Base-by-base conservation (phyloP, 1,140 invertebrate species). In the Venturia canescens region DNA sequence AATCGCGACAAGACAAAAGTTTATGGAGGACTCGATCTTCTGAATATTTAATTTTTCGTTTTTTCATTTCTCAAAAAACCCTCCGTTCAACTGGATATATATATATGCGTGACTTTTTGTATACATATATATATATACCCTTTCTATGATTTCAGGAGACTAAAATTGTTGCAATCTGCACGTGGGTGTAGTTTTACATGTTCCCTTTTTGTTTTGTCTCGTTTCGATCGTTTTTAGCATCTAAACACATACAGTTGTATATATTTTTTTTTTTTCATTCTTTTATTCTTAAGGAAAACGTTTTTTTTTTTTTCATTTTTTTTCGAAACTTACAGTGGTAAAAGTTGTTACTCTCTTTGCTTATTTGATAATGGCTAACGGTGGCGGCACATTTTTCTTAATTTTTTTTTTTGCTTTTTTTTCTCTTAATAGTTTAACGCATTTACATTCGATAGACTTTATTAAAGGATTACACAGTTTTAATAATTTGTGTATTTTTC, bases 371-470 rank as follows among this genome's bases (percentile, higher is more conserved):
- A 63, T 21, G 74, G 74, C 74, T 29, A 60, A 63, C 15, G 15
- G 74, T 75, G 50, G 74, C 74, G 74, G 29, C 74, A 53, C 29
- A 76, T 74, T 74, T 63, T 57, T 70, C 31, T 44, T 27, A 48
- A 6, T 4, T 72, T 71, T 72, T 79, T 27, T 79, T 69, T 38
- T 69, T n/a, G 21, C 50, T 82, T 86, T 84, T 86, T 84, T 87
- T 88, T 86, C 89, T 86, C 86, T 90, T 90, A 88, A 88, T 88
- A 90, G 83, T 87, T 87, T 86, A 88, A 89, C 87, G 88, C 87
- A 82, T 87, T 90, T 90, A 91, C 86, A 90, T 90, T 86, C 87
- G 88, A 88, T 89, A 90, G 86, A 88, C 80, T 89, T 90, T 89
- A 87, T 88, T 86, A 88, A 84, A 87, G 85, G 89, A 85, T 90